Evolutionary conservation across 1,140 invertebrate species (phyloP), one percentile per base, ranked within the genome.

Genomic region (Drosophila pandora): DNA sequence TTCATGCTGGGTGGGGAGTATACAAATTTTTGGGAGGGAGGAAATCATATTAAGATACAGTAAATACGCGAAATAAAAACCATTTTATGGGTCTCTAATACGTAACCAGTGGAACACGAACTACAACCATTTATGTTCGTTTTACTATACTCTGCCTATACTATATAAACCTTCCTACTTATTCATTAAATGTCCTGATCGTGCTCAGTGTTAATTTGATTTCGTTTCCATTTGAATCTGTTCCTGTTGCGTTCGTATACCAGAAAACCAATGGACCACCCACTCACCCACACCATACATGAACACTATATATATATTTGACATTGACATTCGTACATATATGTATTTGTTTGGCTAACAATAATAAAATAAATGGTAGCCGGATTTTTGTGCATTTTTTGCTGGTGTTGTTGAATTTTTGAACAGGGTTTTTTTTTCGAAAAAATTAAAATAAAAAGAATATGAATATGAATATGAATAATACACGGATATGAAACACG

Each of bases 141-240:
- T 32, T 21, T 34, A 56, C 58, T 65, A 25, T 34, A 63, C 63
- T 71, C 25, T 63, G 43, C 39, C 60, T 47, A 58, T 74, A 65
- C 37, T 50, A 53, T 71, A 49, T 28, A 37, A 37, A 67, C 47
- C 55, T 71, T 39, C 54, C 67, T 74, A 74, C 70, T 74, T 55
- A 62, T 74, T 78, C 82, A 85, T 85, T 85, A 64, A 80, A 77
- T 85, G 73, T 85, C 81, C 81, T 79, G 61, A 85, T 87, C 81
- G 81, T 83, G 67, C 61, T 84, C 77, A 84, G 62, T 88, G 78
- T 88, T 84, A 52, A 63, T 84, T 78, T 85, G 59, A 72, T 84
- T 80, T 82, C 54, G 62, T 88, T 88, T 68, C 48, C 61, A 74
- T 74, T 74, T 68, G 43, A 50, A 64, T 73, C 45, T 70, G 54